phyloP scores from a whole-genome alignment of 2,113 vertebrate species.

The Pycnonotus jocosus region DNA sequence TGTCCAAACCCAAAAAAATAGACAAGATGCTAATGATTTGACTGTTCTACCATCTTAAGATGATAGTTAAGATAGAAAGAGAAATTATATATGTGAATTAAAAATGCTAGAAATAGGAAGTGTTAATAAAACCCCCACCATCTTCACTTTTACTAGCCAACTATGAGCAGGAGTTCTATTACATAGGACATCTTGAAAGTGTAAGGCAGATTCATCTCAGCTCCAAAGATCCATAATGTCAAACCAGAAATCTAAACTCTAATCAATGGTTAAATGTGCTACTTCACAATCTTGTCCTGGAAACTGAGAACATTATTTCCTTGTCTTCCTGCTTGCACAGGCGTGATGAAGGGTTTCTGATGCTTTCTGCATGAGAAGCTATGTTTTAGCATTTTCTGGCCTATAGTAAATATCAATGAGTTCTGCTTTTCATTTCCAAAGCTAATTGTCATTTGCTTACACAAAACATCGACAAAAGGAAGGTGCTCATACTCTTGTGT shows the following conservation, averaged over 20 bases:
- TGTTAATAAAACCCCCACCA: rapidly evolving
- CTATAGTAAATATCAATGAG: neutral
- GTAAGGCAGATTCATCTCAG: neutral
- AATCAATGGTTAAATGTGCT: neutral
- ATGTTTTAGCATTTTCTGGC: neutral
- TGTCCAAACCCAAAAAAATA: neutral
- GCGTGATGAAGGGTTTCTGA: neutral
- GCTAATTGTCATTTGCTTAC: neutral
- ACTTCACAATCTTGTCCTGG: neutral
- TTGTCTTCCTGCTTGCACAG: neutral
- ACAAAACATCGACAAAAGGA: neutral
- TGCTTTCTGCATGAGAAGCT: neutral
- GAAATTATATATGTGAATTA: neutral
- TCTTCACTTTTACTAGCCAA: neutral
- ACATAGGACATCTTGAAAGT: neutral
- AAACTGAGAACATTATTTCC: neutral
- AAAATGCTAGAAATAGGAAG: neutral
- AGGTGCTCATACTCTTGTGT: neutral
- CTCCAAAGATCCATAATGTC: neutral
- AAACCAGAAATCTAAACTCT: neutral
- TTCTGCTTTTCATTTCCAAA: neutral
- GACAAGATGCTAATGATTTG: neutral
- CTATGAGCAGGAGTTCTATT: neutral
- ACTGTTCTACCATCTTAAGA: neutral
- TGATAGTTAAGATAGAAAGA: neutral